Conservation (phyloP, 2,797 vertebrate genomes). For the Kryptolebias ocellatus region DNA sequence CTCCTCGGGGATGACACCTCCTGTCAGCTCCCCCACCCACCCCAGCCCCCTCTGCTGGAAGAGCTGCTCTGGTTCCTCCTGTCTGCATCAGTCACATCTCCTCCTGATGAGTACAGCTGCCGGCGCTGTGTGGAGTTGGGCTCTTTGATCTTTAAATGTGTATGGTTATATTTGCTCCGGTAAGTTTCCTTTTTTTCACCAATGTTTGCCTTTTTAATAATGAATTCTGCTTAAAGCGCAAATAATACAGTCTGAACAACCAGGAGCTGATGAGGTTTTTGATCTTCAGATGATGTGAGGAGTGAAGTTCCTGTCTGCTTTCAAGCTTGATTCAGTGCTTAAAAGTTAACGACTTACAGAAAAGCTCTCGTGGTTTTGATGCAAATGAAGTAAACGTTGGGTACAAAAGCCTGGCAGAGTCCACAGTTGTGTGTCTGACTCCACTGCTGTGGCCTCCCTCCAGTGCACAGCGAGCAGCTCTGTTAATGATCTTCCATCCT, state of each 20-base stretch:
- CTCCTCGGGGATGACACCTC: conserved; percentile 48
- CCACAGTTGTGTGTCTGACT: conserved; percentile 25
- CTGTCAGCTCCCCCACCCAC: conserved; percentile 55
- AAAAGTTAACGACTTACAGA: not conserved
- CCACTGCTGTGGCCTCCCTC: conserved; percentile 63
- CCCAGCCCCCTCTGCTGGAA: conserved; percentile 51
- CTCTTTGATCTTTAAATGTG: conserved; percentile 96
- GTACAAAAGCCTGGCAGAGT: not conserved
- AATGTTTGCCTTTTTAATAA: not conserved
- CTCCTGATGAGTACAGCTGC: conserved; percentile 85
- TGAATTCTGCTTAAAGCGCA: not conserved
- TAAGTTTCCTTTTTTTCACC: conserved; percentile 79
- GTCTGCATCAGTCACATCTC: conserved; percentile 48
- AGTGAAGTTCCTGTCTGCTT: not conserved
- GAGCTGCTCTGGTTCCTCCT: conserved; percentile 27
- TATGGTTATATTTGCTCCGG: conserved; percentile 99
- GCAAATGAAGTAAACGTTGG: not conserved
- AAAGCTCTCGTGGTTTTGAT: not conserved
- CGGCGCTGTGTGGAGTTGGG: conserved; percentile 81
- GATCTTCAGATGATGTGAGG: not conserved
- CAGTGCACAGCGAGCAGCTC: conserved; percentile 66
- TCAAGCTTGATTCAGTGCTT: not conserved
- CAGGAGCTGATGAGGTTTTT: not conserved
- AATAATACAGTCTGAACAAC: not conserved
- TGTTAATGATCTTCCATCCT: conserved; percentile 65